These are phyloP conservation scores for Syritta pipiens DNA, from an alignment of 2,888 invertebrate species.

Conservation along the genomic window DNA sequence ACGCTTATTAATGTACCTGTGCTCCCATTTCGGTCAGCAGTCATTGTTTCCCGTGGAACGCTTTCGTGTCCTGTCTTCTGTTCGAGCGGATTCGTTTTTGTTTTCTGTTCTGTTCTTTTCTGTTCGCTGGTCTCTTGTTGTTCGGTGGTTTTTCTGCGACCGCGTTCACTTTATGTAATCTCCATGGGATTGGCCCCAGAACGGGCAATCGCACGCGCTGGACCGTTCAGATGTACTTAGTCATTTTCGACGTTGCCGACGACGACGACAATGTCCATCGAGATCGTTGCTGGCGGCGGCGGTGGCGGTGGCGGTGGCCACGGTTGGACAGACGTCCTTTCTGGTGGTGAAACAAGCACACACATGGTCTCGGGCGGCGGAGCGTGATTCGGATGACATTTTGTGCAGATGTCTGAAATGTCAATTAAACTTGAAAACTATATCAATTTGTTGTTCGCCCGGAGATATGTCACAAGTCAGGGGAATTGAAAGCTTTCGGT, in stretches of 20 bases:
- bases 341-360: slow-evolving; percentile 18
- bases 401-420: slow-evolving; percentile 65
- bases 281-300: background rate
- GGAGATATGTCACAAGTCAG: slow-evolving; percentile 62
- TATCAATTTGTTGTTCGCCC: slow-evolving; percentile 63
- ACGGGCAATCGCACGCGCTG: slow-evolving; percentile 51
- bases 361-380: slow-evolving; percentile 14
- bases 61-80: slow-evolving; percentile 46
- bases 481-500: slow-evolving; percentile 61
- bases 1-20: slow-evolving; percentile 67
- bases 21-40: slow-evolving; percentile 65
- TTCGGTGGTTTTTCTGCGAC: slow-evolving; percentile 7
- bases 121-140: background rate
- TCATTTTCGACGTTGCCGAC: slow-evolving; percentile 42
- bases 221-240: slow-evolving; percentile 51
- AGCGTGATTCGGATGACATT: slow-evolving; percentile 56
- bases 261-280: slow-evolving; percentile 16
- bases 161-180: slow-evolving; percentile 55
- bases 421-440: slow-evolving; percentile 68
- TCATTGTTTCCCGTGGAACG: slow-evolving; percentile 48
- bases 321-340: slow-evolving; percentile 26
- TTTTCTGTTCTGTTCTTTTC: background rate
- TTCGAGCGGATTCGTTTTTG: slow-evolving; percentile 22
- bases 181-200: slow-evolving; percentile 54
- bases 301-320: slow-evolving; percentile 3